Base-by-base conservation (phyloP, 2,113 vertebrate genomes). In the Leuciscus idus region DNA sequence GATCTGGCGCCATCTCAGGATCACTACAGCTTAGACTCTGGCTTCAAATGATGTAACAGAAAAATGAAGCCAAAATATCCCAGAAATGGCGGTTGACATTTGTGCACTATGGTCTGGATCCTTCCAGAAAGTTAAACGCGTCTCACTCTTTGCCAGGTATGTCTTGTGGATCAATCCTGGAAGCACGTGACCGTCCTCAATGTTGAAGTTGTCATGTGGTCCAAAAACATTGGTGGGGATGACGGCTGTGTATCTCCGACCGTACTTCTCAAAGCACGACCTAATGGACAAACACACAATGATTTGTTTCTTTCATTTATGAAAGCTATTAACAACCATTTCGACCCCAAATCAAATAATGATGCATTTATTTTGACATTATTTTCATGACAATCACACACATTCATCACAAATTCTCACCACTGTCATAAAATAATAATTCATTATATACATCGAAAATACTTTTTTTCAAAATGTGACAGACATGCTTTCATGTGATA, bases 141-240 rank as follows among this genome's bases (percentile, higher is more conserved):
- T 91, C 97, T 96, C 94, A 99, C 98, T 94, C 90, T 98, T 95
- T 64, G 98, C 97, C 73, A 96, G 87, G 91, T 97, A 97, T 19
- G 94, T 95, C 93, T 99, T 99, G 92, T 99, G 98, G 92, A 99
- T 98, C 84, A 99, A 96, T 28, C 98, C 98, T 0, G 98, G 98
- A 46, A 99, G 92, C 84, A 99, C 98, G 0, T 99, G 98, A 2
- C 98, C 98, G 0, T 99, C 96, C 89, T 98, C 97, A 0, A 99
- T 97, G 92, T 93, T 98, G 94, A 97, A 99, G 96, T 99, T 99
- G 93, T 99, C 98, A 0, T 99, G 92, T 0, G 97, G 97, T 7
- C 98, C 98, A 0, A 99, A 99, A 87, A 99, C 96, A 0, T 99
- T 99, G 68, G 98, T 99, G 83, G 98, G 98, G 87, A 99, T 98